Base-by-base conservation (phyloP, 2,888 invertebrate species). In the Stegana nigrithorax region DNA sequence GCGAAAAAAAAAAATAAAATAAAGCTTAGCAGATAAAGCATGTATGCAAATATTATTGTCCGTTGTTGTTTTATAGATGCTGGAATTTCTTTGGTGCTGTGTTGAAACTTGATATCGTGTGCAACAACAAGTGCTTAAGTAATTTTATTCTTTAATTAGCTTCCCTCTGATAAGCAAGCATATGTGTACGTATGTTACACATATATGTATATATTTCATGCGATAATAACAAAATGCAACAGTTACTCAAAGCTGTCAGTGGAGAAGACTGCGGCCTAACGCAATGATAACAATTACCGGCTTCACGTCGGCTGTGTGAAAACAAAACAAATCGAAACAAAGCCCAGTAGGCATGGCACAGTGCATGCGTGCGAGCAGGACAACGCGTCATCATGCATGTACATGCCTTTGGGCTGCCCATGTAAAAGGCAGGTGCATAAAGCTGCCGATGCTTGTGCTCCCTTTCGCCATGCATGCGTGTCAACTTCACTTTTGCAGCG, bases 51-150 rank as follows among this genome's bases (percentile, higher is more conserved):
- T n/a, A n/a, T n/a, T 14, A 36, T 55, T 8, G 8, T 10, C 27
- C 25, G 17, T 14, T 10, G 29, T 29, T 29, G 29, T 29, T 10
- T 57, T 44, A 39, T 25, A 27, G 12, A 36, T 1, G 29, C 19
- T 36, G 19, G 32, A 19, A 50, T 26, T 26, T 44, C 42, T 55
- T 53, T 60, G 62, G 62, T 62, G 39, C 62, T 50, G 62, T 29
- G 62, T 57, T 57, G 36, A 62, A 62, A 62, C 36, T 59, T 61
- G 36, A 62, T 47, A 17, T 36, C 62, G 62, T 60, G 60, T 55
- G 60, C 60, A 60, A 45, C 5, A n/a, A 32, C n/a, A 32, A 29
- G 29, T 29, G 10, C 29, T 5, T 29, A 29, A 29, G n/a, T 5
- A 32, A n/a, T 2, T n/a, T 32, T 5, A 12, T n/a, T 32, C n/a